Conservation (phyloP, 2,797 vertebrate genomes). For the Sebastes oblongus region DNA sequence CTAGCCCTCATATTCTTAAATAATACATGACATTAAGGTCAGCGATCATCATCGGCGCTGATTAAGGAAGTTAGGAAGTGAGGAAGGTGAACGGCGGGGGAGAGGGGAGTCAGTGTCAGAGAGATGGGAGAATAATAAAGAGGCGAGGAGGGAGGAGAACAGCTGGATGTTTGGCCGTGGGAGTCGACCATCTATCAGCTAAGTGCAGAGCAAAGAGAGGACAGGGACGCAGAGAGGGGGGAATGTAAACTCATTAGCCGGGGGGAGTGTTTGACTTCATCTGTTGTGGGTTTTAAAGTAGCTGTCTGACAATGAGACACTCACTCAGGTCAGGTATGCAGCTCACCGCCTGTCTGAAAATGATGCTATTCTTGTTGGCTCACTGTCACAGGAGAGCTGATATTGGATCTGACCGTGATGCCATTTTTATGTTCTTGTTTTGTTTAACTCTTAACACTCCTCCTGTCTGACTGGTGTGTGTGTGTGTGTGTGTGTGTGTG, state of each 20-base stretch:
- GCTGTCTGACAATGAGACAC: constrained; percentile 4
- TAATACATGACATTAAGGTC: neutral
- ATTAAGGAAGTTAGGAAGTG: neutral
- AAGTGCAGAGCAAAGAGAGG: constrained; percentile 51
- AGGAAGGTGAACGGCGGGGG: constrained; percentile 29
- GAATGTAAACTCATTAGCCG: constrained; percentile 69
- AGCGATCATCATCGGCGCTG: neutral
- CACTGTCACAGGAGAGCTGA: neutral
- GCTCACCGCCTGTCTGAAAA: constrained; percentile 17
- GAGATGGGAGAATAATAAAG: constrained; percentile 42
- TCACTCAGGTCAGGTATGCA: constrained; percentile 15
- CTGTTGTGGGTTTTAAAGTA: constrained; percentile 20
- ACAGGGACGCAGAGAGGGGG: constrained; percentile 5
- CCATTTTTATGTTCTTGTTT: constrained; percentile 16
- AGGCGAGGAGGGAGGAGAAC: constrained; percentile 36
- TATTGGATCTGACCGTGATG: neutral
- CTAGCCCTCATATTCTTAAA: neutral
- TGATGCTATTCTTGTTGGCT: constrained; percentile 26
- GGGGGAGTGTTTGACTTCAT: constrained; percentile 65
- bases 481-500: neutral
- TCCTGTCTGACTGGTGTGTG: neutral
- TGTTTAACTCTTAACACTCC: neutral
- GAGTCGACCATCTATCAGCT: constrained; percentile 55
- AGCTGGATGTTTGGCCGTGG: constrained; percentile 53
- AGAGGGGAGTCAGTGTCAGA: constrained; percentile 13